phyloP scores from a whole-genome alignment of 1,140 invertebrate genomes.

The Lordiphosa collinella region DNA sequence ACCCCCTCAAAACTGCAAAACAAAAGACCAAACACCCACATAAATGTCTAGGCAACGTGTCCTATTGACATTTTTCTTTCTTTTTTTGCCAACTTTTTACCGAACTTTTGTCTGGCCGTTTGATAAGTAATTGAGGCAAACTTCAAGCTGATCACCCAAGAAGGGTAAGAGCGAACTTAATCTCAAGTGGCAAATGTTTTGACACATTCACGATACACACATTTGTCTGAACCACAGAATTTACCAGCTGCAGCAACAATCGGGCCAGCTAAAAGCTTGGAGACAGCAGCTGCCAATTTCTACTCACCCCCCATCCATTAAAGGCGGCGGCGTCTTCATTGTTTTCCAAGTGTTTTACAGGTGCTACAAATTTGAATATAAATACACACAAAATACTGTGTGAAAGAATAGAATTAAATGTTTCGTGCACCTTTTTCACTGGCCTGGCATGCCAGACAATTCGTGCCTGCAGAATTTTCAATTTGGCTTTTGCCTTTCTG shows the following conservation, averaged over 20 bases:
- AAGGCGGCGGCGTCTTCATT: constrained; percentile 52
- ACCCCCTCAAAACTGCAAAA: too few relatives aligned
- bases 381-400: constrained; percentile 60
- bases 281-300: constrained; percentile 34
- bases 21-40: too few relatives aligned
- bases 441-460: constrained; percentile 27
- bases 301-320: constrained; percentile 24
- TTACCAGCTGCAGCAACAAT: constrained; percentile 14
- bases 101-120: constrained; percentile 18
- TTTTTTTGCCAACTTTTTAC: too few relatives aligned
- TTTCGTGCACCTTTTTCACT: constrained; percentile 33
- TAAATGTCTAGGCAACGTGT: constrained; percentile 27
- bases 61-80: constrained; percentile 22
- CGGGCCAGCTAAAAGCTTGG: constrained; percentile 16
- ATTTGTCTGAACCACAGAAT: constrained; percentile 57
- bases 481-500: constrained; percentile 25
- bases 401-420: constrained; percentile 72
- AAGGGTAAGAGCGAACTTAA: constrained; percentile 22
- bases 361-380: constrained; percentile 75
- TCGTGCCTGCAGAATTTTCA: constrained; percentile 41
- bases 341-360: constrained; percentile 69
- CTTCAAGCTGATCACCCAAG: constrained; percentile 30
- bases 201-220: constrained; percentile 45
- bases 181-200: constrained; percentile 66
- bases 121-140: constrained; percentile 35